A percentile compares a stretch with the other conserved stretches of the same genome.
Conservation (phyloP, 92 coral and sea anemone species). For the Porites lobata region DNA sequence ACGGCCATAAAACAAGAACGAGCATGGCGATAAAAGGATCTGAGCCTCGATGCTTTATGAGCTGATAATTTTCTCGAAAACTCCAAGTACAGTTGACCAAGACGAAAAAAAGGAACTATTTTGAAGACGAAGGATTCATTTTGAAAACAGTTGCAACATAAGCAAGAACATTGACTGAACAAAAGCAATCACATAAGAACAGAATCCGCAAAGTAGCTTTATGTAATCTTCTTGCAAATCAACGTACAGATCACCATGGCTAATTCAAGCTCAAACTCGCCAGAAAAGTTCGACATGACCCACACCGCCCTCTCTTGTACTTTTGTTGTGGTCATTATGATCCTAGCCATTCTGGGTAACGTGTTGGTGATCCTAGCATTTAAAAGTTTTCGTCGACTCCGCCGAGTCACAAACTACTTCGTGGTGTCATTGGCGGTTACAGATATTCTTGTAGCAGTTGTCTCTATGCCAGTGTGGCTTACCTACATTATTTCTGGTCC, state of each 20-base stretch:
- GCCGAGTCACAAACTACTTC: conserved; percentile 87
- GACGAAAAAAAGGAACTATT: not conserved
- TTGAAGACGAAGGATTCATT: not conserved
- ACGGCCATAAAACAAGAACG: not conserved
- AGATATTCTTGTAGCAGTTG: conserved; percentile 80
- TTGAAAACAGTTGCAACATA: not conserved
- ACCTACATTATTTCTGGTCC: conserved; percentile 75
- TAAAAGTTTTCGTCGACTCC: conserved; percentile 77
- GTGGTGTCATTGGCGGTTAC: conserved; percentile 86
- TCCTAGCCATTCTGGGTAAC: conserved; percentile 79
- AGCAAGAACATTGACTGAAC: not conserved
- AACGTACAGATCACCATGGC: not conserved
- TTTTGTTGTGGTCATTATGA: conserved; percentile 72
- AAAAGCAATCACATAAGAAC: not conserved
- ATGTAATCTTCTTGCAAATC: not conserved
- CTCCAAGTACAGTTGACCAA: not conserved
- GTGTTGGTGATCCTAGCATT: conserved; percentile 84
- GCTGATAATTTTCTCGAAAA: not conserved
- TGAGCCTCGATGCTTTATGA: not conserved
- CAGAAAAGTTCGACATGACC: conserved; percentile 11
- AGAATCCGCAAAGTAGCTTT: not conserved
- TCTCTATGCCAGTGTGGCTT: conserved; percentile 92
- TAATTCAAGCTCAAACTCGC: conserved; percentile 9
- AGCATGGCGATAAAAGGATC: not conserved
- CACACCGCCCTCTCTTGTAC: conserved; percentile 46